Evolutionary conservation across 2,113 vertebrate genomes (phyloP), one percentile per base, ranked within the genome.

Genomic region (Phalacrocorax brasilianus): DNA sequence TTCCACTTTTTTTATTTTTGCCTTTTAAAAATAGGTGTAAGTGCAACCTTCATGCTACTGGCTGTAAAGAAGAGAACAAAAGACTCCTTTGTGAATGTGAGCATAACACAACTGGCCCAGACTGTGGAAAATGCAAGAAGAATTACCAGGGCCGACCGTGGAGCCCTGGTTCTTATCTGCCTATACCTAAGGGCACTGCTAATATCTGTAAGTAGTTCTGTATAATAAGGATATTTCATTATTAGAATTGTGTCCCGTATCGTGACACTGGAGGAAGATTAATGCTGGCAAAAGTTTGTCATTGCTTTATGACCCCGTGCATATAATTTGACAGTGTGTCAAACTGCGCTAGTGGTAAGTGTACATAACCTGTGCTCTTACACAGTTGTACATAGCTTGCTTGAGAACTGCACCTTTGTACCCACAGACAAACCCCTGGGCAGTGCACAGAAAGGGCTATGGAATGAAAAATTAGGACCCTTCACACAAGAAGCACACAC

Each of bases 1-100:
- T 89, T 59, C 85, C 73, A 78, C 84, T 98, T 98, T 82, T 80
- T 94, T 97, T 97, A 96, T 12, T 95, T 89, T 78, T 91, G 38
- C 70, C 21, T 92, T 91, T 89, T 78, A 75, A 92, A 95, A 95
- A 97, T 97, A 99, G 99, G 98, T 99, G 99, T 98, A 99, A 99
- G 98, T 99, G 99, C 97, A 99, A 99, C 97, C 99, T 99, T 97
- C 99, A 99, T 5, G 99, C 99, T 96, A 99, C 99, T 94, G 99
- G 98, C 98, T 99, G 99, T 83, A 98, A 99, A 71, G 99, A 98
- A 96, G 99, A 99, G 98, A 99, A 99, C 98, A 99, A 99, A 98
- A 99, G 99, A 96, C 97, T 99, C 96, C 98, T 98, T 94, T 99
- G 99, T 86, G 99, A 99, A 98, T 99, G 99, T 96, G 99, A 99